Conservation (phyloP, 2,888 invertebrate genomes). For the Hesperia comma region DNA sequence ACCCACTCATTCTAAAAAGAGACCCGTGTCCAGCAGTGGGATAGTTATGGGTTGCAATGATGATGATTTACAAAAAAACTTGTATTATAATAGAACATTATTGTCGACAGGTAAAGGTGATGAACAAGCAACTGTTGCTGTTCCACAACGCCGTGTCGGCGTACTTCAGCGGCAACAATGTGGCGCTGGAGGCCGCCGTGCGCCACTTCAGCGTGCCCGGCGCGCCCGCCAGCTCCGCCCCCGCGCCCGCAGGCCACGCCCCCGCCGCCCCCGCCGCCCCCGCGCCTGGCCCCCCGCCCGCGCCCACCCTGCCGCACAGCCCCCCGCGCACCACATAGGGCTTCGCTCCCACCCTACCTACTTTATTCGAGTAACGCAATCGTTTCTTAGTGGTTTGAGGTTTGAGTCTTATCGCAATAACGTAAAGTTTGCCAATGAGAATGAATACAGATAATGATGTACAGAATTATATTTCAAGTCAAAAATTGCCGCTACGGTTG, state of each 20-base stretch:
- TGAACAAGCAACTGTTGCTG: slow-evolving; percentile 98
- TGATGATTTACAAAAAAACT: too few relatives aligned
- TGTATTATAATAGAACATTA: neutral
- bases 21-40: too few relatives aligned
- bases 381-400: too few relatives aligned
- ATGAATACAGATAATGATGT: neutral
- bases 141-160: slow-evolving; percentile 98
- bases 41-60: too few relatives aligned
- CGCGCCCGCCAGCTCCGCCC: slow-evolving; percentile 45
- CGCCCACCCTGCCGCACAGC: slow-evolving; percentile 10
- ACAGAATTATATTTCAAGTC: too few relatives aligned
- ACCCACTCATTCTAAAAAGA: too few relatives aligned
- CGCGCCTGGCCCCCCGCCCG: slow-evolving; percentile 18
- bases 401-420: neutral
- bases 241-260: slow-evolving; percentile 39
- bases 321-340: slow-evolving; percentile 36
- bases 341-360: neutral
- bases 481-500: too few relatives aligned
- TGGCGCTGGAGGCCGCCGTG: slow-evolving; percentile 95
- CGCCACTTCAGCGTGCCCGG: slow-evolving; percentile 96
- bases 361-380: too few relatives aligned
- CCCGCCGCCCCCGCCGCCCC: slow-evolving; percentile 35
- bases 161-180: slow-evolving; percentile 98
- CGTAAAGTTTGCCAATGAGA: neutral
- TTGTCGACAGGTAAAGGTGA: slow-evolving; percentile 95